Evolutionary conservation across 2,797 vertebrate species (phyloP).

Genomic region (Eleutherodactylus coqui): DNA sequence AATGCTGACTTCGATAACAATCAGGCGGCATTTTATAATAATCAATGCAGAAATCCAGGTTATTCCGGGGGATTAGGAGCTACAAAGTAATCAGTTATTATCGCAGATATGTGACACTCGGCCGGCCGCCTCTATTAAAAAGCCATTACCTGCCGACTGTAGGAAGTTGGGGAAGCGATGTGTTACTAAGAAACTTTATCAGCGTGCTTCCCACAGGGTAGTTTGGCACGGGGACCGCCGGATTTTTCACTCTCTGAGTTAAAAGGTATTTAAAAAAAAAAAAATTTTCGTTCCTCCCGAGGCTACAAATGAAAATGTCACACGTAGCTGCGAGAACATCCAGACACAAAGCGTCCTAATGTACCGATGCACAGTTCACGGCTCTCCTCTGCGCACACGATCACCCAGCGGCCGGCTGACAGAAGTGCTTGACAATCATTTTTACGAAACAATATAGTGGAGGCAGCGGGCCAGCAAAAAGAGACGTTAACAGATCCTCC

Average conservation of each 20-base stretch:
- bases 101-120: not conserved
- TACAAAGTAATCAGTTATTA: not conserved
- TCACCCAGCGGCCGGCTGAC: not conserved
- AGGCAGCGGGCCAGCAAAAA: not conserved
- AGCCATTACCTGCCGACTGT: not conserved
- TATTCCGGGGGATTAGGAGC: too few species aligned
- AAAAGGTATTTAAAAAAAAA: constrained; percentile 32
- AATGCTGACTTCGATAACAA: too few species aligned
- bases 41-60: too few species aligned
- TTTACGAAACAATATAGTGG: constrained; percentile 21
- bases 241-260: constrained; percentile 9
- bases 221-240: not conserved
- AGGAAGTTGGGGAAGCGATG: not conserved
- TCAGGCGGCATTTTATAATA: too few species aligned
- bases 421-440: constrained; percentile 36
- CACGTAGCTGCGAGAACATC: constrained; percentile 33
- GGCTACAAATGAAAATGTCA: constrained; percentile 54
- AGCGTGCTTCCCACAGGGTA: not conserved
- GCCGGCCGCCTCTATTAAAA: not conserved
- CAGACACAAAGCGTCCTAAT: constrained; percentile 40
- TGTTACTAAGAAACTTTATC: not conserved
- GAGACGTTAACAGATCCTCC: not conserved
- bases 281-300: constrained; percentile 35
- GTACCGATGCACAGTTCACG: constrained; percentile 28
- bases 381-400: not conserved